These are phyloP conservation scores for Eupithecia insigniata DNA, from an alignment of 2,888 invertebrate genomes.

Conservation along the genomic window DNA sequence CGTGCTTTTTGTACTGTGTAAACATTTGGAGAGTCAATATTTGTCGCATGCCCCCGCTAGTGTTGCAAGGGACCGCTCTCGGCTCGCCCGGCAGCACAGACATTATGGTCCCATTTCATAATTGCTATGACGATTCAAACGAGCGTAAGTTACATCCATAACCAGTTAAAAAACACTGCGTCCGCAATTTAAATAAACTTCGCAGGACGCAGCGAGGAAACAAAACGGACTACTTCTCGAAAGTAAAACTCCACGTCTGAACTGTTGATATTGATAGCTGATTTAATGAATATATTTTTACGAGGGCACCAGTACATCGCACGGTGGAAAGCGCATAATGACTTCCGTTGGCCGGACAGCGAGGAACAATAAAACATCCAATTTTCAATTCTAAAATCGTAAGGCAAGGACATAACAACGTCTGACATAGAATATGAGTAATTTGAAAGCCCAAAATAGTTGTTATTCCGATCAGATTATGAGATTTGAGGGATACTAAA, in stretches of 20 bases:
- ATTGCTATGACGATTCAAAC: conserved; percentile 15
- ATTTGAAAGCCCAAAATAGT: conserved; percentile 12
- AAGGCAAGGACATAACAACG: conserved; percentile 32
- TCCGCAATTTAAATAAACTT: conserved; percentile 46
- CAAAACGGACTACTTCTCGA: conserved; percentile 50
- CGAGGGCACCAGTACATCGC: conserved; percentile 69
- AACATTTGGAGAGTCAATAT: conserved; percentile 80
- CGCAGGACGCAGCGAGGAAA: conserved; percentile 42
- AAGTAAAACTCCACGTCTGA: conserved; percentile 59
- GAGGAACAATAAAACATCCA: conserved; percentile 71
- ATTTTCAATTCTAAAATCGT: conserved; percentile 48
- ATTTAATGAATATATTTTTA: conserved; percentile 81
- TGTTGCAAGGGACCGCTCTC: conserved; percentile 61
- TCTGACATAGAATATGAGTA: conserved; percentile 13
- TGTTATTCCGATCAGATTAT: conserved; percentile 9
- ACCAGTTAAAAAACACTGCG: conserved; percentile 41
- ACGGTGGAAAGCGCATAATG: conserved; percentile 81
- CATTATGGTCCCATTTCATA: conserved; percentile 36
- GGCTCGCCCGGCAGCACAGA: conserved; percentile 26
- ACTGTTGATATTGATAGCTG: conserved; percentile 68
- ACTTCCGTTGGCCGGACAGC: conserved; percentile 75
- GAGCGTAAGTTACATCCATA: conserved; percentile 40
- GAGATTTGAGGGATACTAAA: conserved; percentile 21
- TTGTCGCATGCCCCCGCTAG: conserved; percentile 67
- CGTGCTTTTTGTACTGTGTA: conserved; percentile 71